Conservation (phyloP, 2,888 invertebrate species). For the Aquatica leii region DNA sequence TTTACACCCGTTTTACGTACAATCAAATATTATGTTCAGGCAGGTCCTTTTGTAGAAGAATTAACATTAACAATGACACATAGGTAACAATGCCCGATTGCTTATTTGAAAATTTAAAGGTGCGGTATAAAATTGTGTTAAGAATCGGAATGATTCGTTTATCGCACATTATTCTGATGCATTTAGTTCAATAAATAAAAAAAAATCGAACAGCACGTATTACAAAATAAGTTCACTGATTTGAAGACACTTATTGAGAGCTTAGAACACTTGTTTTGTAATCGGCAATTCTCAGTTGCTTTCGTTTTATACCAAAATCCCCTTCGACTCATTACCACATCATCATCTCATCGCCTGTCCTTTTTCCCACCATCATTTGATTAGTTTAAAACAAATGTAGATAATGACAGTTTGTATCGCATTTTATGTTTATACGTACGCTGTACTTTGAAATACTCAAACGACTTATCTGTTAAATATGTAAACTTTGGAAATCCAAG, state of each 20-base stretch:
- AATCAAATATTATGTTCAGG: constrained; percentile 40
- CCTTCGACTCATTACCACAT: constrained; percentile 8
- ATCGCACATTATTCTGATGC: constrained; percentile 37
- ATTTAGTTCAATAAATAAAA: constrained; percentile 26
- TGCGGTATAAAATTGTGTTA: constrained; percentile 36
- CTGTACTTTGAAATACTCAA: no score
- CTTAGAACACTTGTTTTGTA: background rate
- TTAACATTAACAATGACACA: constrained; percentile 47
- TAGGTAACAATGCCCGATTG: constrained; percentile 42
- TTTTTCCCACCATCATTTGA: background rate
- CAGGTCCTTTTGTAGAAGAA: constrained; percentile 50
- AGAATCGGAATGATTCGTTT: constrained; percentile 35
- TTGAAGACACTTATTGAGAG: constrained; percentile 3
- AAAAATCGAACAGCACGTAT: constrained; percentile 7
- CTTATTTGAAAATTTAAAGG: constrained; percentile 41
- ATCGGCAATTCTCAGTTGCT: constrained; percentile 17
- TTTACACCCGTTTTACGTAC: constrained; percentile 14
- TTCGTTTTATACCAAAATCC: constrained; percentile 20
- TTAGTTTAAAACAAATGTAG: background rate
- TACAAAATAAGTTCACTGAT: background rate
- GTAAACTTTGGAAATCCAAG: no score
- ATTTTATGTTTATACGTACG: no score
- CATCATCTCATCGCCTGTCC: background rate
- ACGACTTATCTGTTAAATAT: no score
- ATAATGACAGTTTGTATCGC: background rate